Conservation (phyloP, 2,888 invertebrate genomes). For the Drosophila silvestris region DNA sequence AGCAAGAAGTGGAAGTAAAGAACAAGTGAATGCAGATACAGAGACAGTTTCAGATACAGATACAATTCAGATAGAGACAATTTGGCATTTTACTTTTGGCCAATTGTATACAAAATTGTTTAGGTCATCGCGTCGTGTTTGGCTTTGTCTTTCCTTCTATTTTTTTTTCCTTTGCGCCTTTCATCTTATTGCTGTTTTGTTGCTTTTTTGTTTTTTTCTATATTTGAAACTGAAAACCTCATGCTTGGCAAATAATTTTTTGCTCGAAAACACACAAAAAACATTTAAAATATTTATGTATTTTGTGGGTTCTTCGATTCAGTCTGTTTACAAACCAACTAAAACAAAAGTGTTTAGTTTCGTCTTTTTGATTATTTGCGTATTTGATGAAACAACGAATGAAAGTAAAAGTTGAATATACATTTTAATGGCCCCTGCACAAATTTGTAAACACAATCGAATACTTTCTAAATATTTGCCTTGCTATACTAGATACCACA, state of each 20-base stretch:
- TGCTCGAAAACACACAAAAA: conserved; percentile 5
- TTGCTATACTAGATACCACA: not conserved
- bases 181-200: conserved; percentile 33
- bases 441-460: conserved; percentile 38
- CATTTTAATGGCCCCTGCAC: conserved; percentile 23
- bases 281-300: conserved; percentile 20
- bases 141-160: conserved; percentile 5
- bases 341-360: not conserved
- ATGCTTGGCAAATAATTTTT: conserved; percentile 21
- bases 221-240: conserved; percentile 22
- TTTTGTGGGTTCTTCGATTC: not conserved
- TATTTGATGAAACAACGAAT: conserved; percentile 7
- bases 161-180: conserved; percentile 9
- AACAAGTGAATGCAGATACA: conserved; percentile 12
- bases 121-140: conserved; percentile 66
- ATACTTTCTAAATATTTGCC: conserved; percentile 25
- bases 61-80: conserved; percentile 15
- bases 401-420: conserved; percentile 46
- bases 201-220: conserved; percentile 16
- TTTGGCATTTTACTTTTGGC: conserved; percentile 77
- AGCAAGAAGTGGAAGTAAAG: conserved; percentile 37
- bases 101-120: conserved; percentile 69
- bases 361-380: conserved; percentile 1
- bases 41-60: conserved; percentile 11
- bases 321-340: not conserved